Percentiles rank a stretch among this genome's conserved stretches.
Evolutionary conservation across 2,888 invertebrate species (phyloP).

Genomic region (Arrhopalites spinosus): DNA sequence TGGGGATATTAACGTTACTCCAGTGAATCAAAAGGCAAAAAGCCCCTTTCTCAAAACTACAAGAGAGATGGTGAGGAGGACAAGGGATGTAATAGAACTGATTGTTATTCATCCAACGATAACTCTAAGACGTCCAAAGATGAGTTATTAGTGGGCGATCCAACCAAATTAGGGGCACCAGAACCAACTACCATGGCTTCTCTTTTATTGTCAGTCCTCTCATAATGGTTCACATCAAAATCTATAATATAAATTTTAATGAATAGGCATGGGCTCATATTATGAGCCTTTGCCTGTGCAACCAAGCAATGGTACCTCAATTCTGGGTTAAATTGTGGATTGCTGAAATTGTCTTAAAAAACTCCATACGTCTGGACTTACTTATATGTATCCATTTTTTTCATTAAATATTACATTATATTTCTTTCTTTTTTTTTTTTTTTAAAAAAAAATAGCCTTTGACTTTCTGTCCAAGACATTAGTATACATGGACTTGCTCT

Average conservation of each 20-base stretch:
- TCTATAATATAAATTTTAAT: too few species aligned
- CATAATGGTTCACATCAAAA: background rate
- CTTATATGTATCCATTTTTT: conserved; percentile 67
- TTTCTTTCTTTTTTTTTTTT: too few species aligned
- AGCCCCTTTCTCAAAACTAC: background rate
- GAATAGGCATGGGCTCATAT: too few species aligned
- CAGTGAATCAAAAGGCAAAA: background rate
- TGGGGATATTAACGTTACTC: background rate
- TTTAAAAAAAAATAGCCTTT: too few species aligned
- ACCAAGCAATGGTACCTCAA: conserved; percentile 64
- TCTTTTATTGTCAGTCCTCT: conserved; percentile 1
- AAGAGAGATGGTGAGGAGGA: background rate
- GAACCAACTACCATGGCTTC: conserved; percentile 8
- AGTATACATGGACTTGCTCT: too few species aligned
- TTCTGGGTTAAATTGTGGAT: conserved; percentile 73
- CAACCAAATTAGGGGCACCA: conserved; percentile 14
- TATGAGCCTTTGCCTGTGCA: conserved; percentile 14
- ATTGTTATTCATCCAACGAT: conserved; percentile 18
- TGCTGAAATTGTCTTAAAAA: conserved; percentile 79
- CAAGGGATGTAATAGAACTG: background rate
- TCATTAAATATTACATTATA: too few species aligned
- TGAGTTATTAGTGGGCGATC: conserved; percentile 24
- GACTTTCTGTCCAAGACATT: too few species aligned
- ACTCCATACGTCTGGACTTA: conserved; percentile 78
- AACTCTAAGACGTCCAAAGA: conserved; percentile 7